Evolutionary conservation across 2,797 vertebrate genomes (phyloP).

Genomic region (Hybognathus amarus): DNA sequence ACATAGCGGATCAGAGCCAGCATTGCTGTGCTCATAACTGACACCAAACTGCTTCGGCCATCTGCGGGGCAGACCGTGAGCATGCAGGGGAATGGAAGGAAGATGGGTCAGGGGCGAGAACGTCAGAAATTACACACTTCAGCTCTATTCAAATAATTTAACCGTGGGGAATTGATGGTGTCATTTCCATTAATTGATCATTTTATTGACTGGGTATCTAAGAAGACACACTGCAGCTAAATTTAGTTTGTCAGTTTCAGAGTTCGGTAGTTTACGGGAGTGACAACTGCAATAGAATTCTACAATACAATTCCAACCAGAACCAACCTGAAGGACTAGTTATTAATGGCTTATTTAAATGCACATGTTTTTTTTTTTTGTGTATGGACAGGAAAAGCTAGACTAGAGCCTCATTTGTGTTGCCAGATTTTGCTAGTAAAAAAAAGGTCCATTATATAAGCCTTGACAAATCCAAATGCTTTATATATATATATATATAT

Average conservation of each 20-base stretch:
- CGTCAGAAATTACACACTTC: slow-evolving; percentile 8
- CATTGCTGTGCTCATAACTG: slow-evolving; percentile 72
- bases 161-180: not conserved
- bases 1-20: slow-evolving; percentile 70
- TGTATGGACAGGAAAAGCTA: not conserved
- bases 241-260: too few species aligned
- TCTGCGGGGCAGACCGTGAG: slow-evolving; percentile 71
- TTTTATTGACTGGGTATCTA: not conserved
- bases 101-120: slow-evolving; percentile 61
- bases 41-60: slow-evolving; percentile 77
- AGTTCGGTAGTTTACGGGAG: too few species aligned
- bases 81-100: slow-evolving; percentile 57
- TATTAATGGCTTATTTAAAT: not conserved
- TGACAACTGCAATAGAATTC: too few species aligned
- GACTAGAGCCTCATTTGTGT: not conserved
- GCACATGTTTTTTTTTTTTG: not conserved
- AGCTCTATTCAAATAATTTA: not conserved
- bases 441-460: not conserved
- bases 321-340: not conserved
- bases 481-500: too few species aligned
- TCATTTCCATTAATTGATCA: not conserved
- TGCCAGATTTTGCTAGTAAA: not conserved
- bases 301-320: too few species aligned
- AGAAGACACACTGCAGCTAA: too few species aligned
- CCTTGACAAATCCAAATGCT: not conserved